A percentile compares a stretch with the other conserved stretches of the same genome.
Evolutionary conservation across 2,888 invertebrate species (phyloP).

Genomic region (Caenorhabditis sp.): DNA sequence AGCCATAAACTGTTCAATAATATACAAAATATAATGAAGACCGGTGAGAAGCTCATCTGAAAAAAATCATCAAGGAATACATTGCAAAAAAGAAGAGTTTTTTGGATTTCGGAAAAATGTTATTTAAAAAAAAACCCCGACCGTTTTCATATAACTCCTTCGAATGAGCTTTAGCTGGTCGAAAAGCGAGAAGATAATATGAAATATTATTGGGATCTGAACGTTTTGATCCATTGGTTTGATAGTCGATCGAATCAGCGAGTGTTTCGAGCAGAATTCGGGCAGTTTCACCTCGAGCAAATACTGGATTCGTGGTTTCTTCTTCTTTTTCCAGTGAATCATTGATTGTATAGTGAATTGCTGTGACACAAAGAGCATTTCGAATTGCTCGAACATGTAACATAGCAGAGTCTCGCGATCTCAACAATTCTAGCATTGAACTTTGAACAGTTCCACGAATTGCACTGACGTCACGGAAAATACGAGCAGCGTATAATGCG

Average conservation of each 20-base stretch:
- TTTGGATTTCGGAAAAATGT: neutral
- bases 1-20: constrained; percentile 54
- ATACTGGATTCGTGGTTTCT: constrained; percentile 22
- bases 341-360: constrained; percentile 39
- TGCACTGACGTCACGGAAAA: constrained; percentile 55
- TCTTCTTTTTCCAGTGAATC: constrained; percentile 35
- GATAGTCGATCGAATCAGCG: constrained; percentile 6
- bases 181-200: constrained; percentile 38
- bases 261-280: constrained; percentile 56
- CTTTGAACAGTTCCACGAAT: constrained; percentile 51
- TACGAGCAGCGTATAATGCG: constrained; percentile 54
- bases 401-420: constrained; percentile 17
- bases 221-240: neutral
- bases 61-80: too few relatives aligned
- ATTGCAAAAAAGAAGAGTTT: too few relatives aligned
- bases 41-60: constrained; percentile 43
- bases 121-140: neutral
- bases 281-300: constrained; percentile 61
- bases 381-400: constrained; percentile 33
- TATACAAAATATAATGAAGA: constrained; percentile 60
- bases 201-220: constrained; percentile 26
- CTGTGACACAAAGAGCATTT: constrained; percentile 22
- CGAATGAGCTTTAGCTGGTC: constrained; percentile 24
- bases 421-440: constrained; percentile 35
- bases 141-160: constrained; percentile 32